These are phyloP conservation scores for Macrophya annulata DNA, from an alignment of 2,888 invertebrate species.

Conservation along the genomic window DNA sequence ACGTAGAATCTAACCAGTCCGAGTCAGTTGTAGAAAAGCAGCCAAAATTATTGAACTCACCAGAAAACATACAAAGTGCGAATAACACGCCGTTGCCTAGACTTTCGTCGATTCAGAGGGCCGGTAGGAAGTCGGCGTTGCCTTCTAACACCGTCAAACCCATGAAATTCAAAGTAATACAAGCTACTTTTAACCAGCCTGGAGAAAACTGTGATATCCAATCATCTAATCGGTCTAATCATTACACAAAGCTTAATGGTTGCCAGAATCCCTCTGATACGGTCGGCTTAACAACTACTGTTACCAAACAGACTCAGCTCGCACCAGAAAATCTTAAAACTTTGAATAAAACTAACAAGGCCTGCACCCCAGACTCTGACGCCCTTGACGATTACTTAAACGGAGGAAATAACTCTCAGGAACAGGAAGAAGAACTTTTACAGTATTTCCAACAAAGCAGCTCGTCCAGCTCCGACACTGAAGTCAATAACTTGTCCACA, in stretches of 20 bases:
- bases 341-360: conserved; percentile 74
- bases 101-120: conserved; percentile 65
- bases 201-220: conserved; percentile 69
- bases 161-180: conserved; percentile 65
- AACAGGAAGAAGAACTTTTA: conserved; percentile 91
- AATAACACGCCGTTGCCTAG: conserved; percentile 62
- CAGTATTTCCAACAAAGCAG: conserved; percentile 88
- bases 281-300: neutral
- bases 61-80: conserved; percentile 56
- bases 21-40: conserved; percentile 77
- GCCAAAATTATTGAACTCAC: conserved; percentile 69
- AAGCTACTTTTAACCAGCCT: conserved; percentile 47
- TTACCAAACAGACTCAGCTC: conserved; percentile 60
- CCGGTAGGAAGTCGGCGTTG: conserved; percentile 71
- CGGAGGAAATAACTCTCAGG: conserved; percentile 88
- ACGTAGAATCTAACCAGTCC: conserved; percentile 63
- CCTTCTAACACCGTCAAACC: conserved; percentile 69
- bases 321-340: conserved; percentile 67
- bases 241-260: conserved; percentile 69
- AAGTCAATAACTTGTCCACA: conserved; percentile 65
- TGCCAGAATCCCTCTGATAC: conserved; percentile 43
- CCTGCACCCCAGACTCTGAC: conserved; percentile 90
- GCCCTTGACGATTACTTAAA: conserved; percentile 91
- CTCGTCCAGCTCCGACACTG: conserved; percentile 76
- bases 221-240: conserved; percentile 64